Evolutionary conservation across 2,888 invertebrate species (phyloP).

Genomic region (Diarsia dahlii): DNA sequence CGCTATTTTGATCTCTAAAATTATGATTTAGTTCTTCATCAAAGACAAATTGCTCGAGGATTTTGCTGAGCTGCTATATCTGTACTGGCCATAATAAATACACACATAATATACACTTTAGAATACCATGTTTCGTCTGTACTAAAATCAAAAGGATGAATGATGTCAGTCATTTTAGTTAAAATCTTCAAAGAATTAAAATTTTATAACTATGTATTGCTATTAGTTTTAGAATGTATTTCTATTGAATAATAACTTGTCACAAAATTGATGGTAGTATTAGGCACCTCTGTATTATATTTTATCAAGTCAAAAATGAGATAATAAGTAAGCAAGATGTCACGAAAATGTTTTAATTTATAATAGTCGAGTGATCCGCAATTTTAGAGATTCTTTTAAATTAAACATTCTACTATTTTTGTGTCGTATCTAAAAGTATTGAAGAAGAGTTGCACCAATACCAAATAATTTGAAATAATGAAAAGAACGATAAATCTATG

Average conservation of each 20-base stretch:
- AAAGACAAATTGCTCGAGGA: too few relatives aligned
- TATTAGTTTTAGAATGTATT: not conserved
- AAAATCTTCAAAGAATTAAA: not conserved
- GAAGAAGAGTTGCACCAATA: not conserved
- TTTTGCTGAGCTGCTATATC: too few relatives aligned
- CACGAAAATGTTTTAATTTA: constrained; percentile 4
- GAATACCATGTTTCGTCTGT: too few relatives aligned
- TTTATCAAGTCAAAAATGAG: constrained; percentile 4
- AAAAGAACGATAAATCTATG: not conserved
- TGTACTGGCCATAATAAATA: too few relatives aligned
- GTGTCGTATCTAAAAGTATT: not conserved
- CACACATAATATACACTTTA: too few relatives aligned
- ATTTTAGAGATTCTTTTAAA: constrained; percentile 25
- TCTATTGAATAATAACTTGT: not conserved
- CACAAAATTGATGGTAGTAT: not conserved
- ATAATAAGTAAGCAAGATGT: not conserved
- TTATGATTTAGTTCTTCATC: too few relatives aligned
- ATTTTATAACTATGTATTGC: not conserved
- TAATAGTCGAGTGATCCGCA: not conserved
- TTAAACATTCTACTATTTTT: not conserved
- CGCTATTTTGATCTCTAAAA: too few relatives aligned
- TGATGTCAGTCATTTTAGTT: too few relatives aligned
- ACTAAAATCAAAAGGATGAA: not conserved
- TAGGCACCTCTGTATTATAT: constrained; percentile 19
- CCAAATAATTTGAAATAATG: not conserved